Evolutionary conservation across 2,888 invertebrate species (phyloP).

Genomic region (Chloroclysta siterata): DNA sequence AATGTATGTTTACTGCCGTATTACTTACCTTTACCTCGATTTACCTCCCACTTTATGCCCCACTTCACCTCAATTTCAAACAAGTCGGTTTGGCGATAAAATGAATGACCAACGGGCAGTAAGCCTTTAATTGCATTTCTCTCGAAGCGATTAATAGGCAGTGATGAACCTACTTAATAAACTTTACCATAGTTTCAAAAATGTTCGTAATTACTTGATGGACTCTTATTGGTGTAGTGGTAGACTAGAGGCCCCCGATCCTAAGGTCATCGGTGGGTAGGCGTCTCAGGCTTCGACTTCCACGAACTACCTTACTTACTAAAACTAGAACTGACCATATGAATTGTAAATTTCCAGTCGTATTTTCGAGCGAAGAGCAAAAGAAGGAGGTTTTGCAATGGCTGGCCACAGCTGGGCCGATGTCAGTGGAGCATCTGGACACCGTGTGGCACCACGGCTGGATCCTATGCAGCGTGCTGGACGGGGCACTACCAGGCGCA

Average conservation of each 20-base stretch:
- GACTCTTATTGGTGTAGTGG: no score
- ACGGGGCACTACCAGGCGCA: constrained; percentile 85
- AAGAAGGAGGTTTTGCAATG: constrained; percentile 73
- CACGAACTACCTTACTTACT: no score
- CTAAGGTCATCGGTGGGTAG: no score
- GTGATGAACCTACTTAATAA: constrained; percentile 3
- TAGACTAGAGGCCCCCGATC: no score
- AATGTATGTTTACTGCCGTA: constrained; percentile 27
- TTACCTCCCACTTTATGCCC: constrained; percentile 14
- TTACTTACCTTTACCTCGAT: constrained; percentile 30
- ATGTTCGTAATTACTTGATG: neutral
- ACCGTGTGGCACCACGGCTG: constrained; percentile 86
- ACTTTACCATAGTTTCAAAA: neutral
- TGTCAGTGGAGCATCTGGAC: constrained; percentile 75
- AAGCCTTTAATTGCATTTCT: constrained; percentile 30
- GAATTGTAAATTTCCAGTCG: constrained; percentile 57
- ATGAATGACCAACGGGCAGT: constrained; percentile 28
- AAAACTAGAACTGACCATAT: no score
- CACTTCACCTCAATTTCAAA: constrained; percentile 16
- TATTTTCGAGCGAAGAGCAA: constrained; percentile 76
- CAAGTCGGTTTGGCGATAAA: constrained; percentile 29
- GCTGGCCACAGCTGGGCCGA: constrained; percentile 72
- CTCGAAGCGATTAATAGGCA: constrained; percentile 17
- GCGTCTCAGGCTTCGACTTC: no score
- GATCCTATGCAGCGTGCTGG: constrained; percentile 85